These are phyloP conservation scores for Troilus luridus DNA, from an alignment of 2,888 invertebrate species.

Conservation along the genomic window DNA sequence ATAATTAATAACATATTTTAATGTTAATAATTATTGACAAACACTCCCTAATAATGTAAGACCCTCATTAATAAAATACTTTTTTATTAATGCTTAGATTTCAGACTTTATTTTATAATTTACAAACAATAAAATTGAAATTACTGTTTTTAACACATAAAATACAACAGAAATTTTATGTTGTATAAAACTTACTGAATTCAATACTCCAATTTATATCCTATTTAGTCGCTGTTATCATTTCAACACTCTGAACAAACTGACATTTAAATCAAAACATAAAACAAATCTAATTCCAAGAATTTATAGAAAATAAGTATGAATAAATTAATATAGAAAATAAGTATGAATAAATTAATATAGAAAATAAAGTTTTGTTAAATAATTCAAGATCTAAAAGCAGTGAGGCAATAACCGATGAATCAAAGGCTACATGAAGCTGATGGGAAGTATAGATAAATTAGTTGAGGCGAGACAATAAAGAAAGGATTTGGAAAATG, in stretches of 20 bases:
- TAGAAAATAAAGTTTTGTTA: not conserved
- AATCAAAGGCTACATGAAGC: not conserved
- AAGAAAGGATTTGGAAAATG: slow-evolving; percentile 6
- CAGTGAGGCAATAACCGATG: not conserved
- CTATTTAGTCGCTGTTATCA: not conserved
- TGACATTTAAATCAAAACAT: not conserved
- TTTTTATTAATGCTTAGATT: no score
- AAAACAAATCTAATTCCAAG: not conserved
- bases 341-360: not conserved
- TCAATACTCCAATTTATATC: not conserved
- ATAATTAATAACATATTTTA: not conserved
- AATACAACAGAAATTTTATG: not conserved
- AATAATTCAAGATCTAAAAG: not conserved
- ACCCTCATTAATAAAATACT: not conserved
- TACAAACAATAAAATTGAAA: no score
- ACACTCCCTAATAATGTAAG: not conserved
- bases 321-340: not conserved
- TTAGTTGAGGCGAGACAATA: slow-evolving; percentile 46
- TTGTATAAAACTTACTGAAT: not conserved
- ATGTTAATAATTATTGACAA: not conserved
- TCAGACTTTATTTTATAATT: no score
- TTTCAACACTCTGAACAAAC: not conserved
- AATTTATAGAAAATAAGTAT: not conserved
- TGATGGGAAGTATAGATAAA: not conserved
- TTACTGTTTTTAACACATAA: no score